Percentiles rank a stretch among this genome's conserved stretches.
Conservation (phyloP, 30 jellyfish, hydroid and myxozoan genomes). For the Clytia hemisphaerica region DNA sequence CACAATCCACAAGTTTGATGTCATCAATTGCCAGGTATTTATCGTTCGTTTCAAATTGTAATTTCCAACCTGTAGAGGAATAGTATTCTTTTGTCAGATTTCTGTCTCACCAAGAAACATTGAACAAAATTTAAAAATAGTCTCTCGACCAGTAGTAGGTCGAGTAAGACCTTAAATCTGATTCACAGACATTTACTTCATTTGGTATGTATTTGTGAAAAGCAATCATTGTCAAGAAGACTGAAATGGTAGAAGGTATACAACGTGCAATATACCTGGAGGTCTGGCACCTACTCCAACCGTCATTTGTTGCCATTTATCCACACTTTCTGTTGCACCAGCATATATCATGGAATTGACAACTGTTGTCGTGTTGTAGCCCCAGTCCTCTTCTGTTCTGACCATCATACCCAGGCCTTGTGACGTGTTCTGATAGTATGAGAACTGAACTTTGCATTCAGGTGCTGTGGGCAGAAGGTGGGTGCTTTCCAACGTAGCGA, state of each 20-base stretch:
- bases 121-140: no score
- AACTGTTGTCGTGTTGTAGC: slow-evolving; percentile 16
- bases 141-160: no score
- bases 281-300: slow-evolving; percentile 78
- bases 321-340: slow-evolving; percentile 8
- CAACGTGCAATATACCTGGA: slow-evolving; percentile 42
- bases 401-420: slow-evolving; percentile 27
- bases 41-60: slow-evolving; percentile 36
- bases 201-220: no score
- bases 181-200: no score
- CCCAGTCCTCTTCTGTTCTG: slow-evolving; percentile 16
- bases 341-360: slow-evolving; percentile 31
- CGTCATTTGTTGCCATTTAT: slow-evolving; percentile 52
- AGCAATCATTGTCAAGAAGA: no score
- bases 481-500: slow-evolving; percentile 49
- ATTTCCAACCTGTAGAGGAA: no score
- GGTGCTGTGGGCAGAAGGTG: slow-evolving; percentile 70
- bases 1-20: slow-evolving; percentile 69
- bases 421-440: slow-evolving; percentile 31
- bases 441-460: slow-evolving; percentile 57
- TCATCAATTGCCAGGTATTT: slow-evolving; percentile 72
- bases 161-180: no score
- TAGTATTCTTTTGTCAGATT: no score
- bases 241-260: no score
- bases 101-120: no score